Evolutionary conservation across 1,140 invertebrate species (phyloP), one percentile per base, ranked within the genome.

Genomic region (Temnothorax longispinosus): DNA sequence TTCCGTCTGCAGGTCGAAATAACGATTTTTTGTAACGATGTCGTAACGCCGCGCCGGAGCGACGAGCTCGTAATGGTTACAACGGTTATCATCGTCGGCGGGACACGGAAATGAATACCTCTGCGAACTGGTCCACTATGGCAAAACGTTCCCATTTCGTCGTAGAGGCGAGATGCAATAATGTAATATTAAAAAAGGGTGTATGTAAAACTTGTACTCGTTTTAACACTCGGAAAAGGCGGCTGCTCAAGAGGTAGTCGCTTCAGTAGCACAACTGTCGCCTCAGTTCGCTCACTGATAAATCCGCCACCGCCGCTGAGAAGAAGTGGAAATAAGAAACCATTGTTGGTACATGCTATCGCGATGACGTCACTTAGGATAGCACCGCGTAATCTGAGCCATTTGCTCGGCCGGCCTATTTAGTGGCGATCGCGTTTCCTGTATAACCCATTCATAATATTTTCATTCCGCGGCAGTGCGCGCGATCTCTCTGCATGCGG

Each of bases 391-490:
- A 90, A 89, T 35, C n/a, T 67, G 85, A 90, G 67, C 71, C 27
- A 87, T 60, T 27, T 80, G 69, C 74, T 87, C 87, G 78, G 86
- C 54, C 72, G 72, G 85, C 85, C 86, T 87, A 89, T 89, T 90
- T 90, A 89, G 54, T 13, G n/a, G 54, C 72, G 89, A 89, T 90
- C 85, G 81, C 77, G 72, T 90, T 90, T 90, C 78, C 69, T 67
- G 69, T 72, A 89, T 67, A 71, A 87, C 32, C 84, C 88, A 89
- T 90, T 90, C 89, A 90, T 90, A 90, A 90, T 85, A 89, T 90
- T 90, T 90, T 89, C 88, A 89, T 84, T 90, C 85, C 76, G 35
- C 21, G 41, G 47, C 54, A 78, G 18, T 41, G 18, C 52, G 41
- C 44, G 78, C 64, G 86, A 87, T 69, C 65, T 81, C 64, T 27